A percentile compares a stretch with the other conserved stretches of the same genome.
Conservation (phyloP, 92 coral and sea anemone genomes). For the Umimayanthus chanpuru region DNA sequence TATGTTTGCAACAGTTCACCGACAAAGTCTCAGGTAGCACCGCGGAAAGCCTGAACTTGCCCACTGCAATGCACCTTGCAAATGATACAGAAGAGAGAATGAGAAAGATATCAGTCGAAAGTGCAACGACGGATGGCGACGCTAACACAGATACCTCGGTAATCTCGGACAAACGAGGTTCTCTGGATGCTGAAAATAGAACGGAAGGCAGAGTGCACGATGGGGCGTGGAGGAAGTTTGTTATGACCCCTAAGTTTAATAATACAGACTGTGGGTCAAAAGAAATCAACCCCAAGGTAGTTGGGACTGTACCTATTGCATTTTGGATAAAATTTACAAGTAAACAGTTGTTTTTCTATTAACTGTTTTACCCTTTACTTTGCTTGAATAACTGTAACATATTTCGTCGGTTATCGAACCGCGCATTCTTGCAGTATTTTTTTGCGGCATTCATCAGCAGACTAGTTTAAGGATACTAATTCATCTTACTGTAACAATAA, state of each 20-base stretch:
- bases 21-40: not conserved
- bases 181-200: not conserved
- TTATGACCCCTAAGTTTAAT: not conserved
- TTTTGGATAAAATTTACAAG: not conserved
- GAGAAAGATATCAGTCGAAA: not conserved
- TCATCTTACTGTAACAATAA: no score
- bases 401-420: no score
- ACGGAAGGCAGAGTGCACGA: slow-evolving; percentile 1
- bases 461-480: no score
- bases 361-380: no score
- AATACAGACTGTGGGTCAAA: not conserved
- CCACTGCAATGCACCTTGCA: not conserved
- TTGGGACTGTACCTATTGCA: not conserved
- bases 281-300: not conserved
- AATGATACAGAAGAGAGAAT: not conserved
- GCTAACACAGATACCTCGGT: not conserved
- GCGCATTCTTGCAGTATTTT: no score
- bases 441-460: no score
- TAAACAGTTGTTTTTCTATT: not conserved
- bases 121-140: not conserved
- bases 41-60: not conserved
- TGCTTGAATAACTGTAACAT: no score
- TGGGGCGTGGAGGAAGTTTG: slow-evolving; percentile 25
- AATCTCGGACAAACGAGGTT: not conserved
- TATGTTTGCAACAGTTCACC: not conserved